phyloP scores from a whole-genome alignment of 2,888 invertebrate species.

The Meta bourneti region DNA sequence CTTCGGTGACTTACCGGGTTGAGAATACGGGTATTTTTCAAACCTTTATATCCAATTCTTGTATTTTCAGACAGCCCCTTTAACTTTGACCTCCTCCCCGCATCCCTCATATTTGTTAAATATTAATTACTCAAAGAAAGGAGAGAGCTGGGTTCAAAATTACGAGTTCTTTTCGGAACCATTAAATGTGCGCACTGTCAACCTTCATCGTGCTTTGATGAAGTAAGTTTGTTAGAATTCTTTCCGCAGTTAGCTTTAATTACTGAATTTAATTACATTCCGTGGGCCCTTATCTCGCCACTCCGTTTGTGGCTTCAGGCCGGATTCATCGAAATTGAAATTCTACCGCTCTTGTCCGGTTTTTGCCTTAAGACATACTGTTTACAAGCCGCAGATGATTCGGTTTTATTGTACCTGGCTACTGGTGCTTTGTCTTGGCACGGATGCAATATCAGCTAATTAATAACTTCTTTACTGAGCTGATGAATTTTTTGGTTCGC shows the following conservation, averaged over 20 bases:
- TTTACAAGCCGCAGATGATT: background rate
- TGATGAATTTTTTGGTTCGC: too few species aligned
- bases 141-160: conserved; percentile 28
- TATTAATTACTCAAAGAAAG: conserved; percentile 59
- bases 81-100: background rate
- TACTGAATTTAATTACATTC: conserved; percentile 69
- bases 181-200: conserved; percentile 36
- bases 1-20: too few species aligned
- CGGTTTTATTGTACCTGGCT: background rate
- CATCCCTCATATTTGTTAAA: conserved; percentile 40
- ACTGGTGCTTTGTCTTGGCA: too few species aligned
- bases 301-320: background rate
- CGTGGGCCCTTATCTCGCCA: conserved; percentile 35
- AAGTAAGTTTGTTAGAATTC: conserved; percentile 64
- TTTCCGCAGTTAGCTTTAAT: conserved; percentile 66
- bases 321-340: background rate
- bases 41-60: too few species aligned
- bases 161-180: conserved; percentile 43
- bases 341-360: background rate
- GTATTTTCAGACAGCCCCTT: background rate
- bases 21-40: too few species aligned
- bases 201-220: conserved; percentile 41
- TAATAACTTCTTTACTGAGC: too few species aligned
- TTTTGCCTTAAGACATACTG: background rate
- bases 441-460: too few species aligned